Percentiles rank a stretch among this genome's conserved stretches.
These are phyloP conservation scores for Aelia acuminata DNA, from an alignment of 2,888 invertebrate genomes.

Conservation along the genomic window DNA sequence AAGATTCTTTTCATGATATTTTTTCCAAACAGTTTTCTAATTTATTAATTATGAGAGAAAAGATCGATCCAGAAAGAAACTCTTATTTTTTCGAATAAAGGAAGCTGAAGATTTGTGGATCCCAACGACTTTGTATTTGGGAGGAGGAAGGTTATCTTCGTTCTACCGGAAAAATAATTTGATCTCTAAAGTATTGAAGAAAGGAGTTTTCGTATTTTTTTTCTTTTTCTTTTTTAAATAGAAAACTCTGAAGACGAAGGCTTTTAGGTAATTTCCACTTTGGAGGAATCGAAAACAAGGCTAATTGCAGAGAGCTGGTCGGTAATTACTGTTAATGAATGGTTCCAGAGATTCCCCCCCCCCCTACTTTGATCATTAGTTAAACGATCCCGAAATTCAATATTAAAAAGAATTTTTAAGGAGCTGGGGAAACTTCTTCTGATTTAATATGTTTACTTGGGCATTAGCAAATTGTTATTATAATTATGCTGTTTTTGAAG, in stretches of 20 bases:
- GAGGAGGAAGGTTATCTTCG: not conserved
- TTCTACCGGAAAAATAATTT: conserved; percentile 9
- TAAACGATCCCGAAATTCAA: too few relatives aligned
- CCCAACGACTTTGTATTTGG: not conserved
- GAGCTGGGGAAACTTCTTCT: too few relatives aligned
- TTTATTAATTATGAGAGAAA: not conserved
- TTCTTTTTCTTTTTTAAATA: too few relatives aligned
- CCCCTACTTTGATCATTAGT: too few relatives aligned
- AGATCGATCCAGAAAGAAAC: not conserved
- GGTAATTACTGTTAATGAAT: too few relatives aligned
- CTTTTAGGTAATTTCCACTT: conserved; percentile 23
- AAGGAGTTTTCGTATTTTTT: not conserved
- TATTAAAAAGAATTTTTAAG: too few relatives aligned
- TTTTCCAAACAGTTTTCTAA: not conserved
- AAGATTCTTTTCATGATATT: not conserved
- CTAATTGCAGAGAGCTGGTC: too few relatives aligned
- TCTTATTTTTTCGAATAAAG: not conserved
- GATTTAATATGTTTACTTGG: too few relatives aligned
- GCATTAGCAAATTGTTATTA: too few relatives aligned
- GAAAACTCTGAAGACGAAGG: not conserved
- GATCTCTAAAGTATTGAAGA: not conserved
- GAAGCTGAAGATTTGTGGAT: conserved; percentile 10
- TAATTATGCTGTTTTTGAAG: too few relatives aligned
- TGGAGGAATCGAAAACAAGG: not conserved
- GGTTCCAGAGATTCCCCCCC: too few relatives aligned